Conservation (phyloP, 2,888 invertebrate genomes). For the Mimachlamys varia region DNA sequence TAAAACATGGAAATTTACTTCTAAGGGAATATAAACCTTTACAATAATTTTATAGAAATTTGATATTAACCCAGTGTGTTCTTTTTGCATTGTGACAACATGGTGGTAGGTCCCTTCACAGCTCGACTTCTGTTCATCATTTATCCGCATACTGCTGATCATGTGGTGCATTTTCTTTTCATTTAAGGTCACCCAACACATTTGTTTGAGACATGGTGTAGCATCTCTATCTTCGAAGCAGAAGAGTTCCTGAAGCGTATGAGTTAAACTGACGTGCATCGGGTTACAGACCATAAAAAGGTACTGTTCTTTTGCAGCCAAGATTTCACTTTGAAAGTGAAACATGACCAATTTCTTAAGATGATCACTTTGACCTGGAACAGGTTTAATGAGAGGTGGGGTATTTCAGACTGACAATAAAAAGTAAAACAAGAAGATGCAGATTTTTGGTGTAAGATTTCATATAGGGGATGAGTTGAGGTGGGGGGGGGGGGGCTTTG, state of each 20-base stretch:
- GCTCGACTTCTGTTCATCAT: background rate
- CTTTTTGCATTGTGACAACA: background rate
- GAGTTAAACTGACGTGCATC: background rate
- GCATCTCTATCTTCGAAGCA: constrained; percentile 14
- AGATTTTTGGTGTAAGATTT: background rate
- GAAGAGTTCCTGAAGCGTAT: constrained; percentile 23
- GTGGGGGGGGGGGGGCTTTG: no score
- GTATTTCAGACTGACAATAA: background rate
- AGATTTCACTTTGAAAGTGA: constrained; percentile 21
- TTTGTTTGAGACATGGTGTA: background rate
- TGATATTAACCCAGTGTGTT: background rate
- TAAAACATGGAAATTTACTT: constrained; percentile 10
- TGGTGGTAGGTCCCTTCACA: background rate
- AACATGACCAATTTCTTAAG: background rate
- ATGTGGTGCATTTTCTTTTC: constrained; percentile 24
- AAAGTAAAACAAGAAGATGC: background rate
- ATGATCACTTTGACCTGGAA: background rate
- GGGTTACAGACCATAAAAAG: constrained; percentile 1
- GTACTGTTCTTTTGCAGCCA: constrained; percentile 17
- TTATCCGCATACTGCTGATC: background rate
- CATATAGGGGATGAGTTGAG: background rate
- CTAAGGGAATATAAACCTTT: background rate
- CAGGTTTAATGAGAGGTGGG: background rate
- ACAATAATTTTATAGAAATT: constrained; percentile 28
- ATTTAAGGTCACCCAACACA: background rate